Evolutionary conservation across 2,888 invertebrate species (phyloP).

Genomic region (Drosophila mulleri): DNA sequence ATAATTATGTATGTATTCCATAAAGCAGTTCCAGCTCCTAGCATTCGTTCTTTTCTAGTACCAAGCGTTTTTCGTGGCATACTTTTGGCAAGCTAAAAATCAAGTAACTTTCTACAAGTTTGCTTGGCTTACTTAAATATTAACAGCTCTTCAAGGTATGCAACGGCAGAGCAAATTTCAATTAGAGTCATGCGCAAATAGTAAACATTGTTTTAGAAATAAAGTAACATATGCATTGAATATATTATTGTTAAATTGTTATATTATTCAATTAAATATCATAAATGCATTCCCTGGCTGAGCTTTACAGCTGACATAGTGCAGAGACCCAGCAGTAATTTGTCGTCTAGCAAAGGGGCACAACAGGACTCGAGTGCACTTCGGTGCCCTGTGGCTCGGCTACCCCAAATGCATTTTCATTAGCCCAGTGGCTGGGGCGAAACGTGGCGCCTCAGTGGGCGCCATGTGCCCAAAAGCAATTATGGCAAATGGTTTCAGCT

Average conservation of each 20-base stretch:
- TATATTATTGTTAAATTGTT: not conserved
- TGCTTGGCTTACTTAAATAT: not conserved
- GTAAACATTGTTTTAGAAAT: not conserved
- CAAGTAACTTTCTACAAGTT: not conserved
- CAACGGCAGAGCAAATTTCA: conserved; percentile 4
- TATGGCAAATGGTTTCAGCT: conserved; percentile 47
- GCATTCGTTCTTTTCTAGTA: not conserved
- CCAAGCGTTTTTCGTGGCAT: conserved; percentile 14
- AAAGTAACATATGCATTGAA: not conserved
- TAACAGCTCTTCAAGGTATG: conserved; percentile 30
- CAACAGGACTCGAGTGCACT: conserved; percentile 25
- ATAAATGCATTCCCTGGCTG: not conserved
- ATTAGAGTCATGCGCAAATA: not conserved
- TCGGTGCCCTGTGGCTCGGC: not conserved
- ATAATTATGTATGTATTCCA: too few species aligned
- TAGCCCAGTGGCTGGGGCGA: conserved; percentile 36
- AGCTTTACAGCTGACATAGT: not conserved
- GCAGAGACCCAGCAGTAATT: not conserved
- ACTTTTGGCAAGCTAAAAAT: conserved; percentile 8
- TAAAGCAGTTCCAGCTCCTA: not conserved
- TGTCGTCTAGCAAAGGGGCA: not conserved
- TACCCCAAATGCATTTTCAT: conserved; percentile 55
- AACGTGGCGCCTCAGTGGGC: conserved; percentile 40
- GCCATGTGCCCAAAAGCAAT: conserved; percentile 67
- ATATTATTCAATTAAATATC: not conserved